These are phyloP conservation scores for Himalopsyche japonica DNA, from an alignment of 2,888 invertebrate species.

Conservation along the genomic window DNA sequence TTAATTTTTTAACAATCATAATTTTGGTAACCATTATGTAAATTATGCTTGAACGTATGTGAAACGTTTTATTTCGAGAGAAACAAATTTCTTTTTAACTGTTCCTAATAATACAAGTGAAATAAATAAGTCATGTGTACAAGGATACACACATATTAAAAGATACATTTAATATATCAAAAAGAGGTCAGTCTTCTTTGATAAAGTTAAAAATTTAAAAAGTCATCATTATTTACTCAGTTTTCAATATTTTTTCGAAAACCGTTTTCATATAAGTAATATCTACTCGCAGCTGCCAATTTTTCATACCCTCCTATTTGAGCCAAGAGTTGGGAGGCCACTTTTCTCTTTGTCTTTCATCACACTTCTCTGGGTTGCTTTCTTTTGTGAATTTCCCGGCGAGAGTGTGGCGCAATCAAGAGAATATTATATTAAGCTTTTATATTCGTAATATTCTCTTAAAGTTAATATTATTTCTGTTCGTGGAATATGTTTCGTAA, in stretches of 20 bases:
- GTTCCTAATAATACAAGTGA: too few relatives aligned
- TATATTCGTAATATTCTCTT: not conserved
- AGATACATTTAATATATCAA: too few relatives aligned
- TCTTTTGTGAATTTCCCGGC: not conserved
- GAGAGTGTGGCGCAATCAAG: not conserved
- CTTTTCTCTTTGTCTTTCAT: not conserved
- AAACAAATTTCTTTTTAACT: too few relatives aligned
- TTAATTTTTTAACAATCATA: too few relatives aligned
- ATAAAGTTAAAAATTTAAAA: too few relatives aligned
- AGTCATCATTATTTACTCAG: not conserved
- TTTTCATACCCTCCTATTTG: not conserved
- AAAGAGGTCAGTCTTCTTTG: too few relatives aligned
- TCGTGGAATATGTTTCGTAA: not conserved
- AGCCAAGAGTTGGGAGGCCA: not conserved
- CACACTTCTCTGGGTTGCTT: not conserved
- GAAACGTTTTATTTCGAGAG: too few relatives aligned
- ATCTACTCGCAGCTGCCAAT: not conserved
- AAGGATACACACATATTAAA: too few relatives aligned
- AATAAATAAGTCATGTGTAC: too few relatives aligned
- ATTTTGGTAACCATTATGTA: too few relatives aligned
- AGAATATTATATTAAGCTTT: not conserved
- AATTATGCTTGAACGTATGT: too few relatives aligned
- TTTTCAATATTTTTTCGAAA: not conserved
- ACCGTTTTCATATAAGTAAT: not conserved
- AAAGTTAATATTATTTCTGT: not conserved